Evolutionary conservation across 2,797 vertebrate genomes (phyloP), one percentile per base, ranked within the genome.

Genomic region (Glossophaga mutica): DNA sequence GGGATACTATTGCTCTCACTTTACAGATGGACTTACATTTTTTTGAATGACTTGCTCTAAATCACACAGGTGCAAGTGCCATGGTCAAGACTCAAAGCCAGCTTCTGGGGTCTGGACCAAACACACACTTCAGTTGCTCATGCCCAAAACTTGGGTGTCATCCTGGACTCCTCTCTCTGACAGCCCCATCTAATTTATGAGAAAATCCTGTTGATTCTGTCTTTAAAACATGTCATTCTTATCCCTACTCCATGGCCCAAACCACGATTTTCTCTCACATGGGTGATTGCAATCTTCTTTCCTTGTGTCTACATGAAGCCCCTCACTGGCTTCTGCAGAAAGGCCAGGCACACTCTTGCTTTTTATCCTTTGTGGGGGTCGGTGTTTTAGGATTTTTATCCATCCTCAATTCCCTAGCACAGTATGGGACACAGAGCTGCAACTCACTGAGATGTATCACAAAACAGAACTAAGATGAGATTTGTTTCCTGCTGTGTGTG

Each of bases 31-130:
- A 26, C 32, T 74, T 9, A 12, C 1, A 7, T 19, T 84, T n/a
- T 32, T 74, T 32, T 9, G 4, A 73, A 78, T 24, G 87, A 68
- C 14, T 78, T 37, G 18, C 19, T 85, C 78, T 39, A 48, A 73
- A 57, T 87, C 74, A 34, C 9, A 32, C 16, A 42, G 37, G 52
- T 3, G 22, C 46, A 87, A 50, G 34, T 48, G 82, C 78, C 91
- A 24, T 2, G 39, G 68, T 34, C 22, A 95, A 81, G 32, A 37
- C 67, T 85, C 85, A 90, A 37, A 94, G 82, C 62, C 62, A 26
- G 90, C 3, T 37, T 34, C 32, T 11, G 16, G 65, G 65, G 73
- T 73, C 83, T 57, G 16, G 46, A 39, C 37, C 16, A 29, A 62
- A 68, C 77, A 62, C 0, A 50, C 16, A 4, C 32, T n/a, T 18